phyloP scores from a whole-genome alignment of 2,113 vertebrate species.

The Aspiorhynchus laticeps region DNA sequence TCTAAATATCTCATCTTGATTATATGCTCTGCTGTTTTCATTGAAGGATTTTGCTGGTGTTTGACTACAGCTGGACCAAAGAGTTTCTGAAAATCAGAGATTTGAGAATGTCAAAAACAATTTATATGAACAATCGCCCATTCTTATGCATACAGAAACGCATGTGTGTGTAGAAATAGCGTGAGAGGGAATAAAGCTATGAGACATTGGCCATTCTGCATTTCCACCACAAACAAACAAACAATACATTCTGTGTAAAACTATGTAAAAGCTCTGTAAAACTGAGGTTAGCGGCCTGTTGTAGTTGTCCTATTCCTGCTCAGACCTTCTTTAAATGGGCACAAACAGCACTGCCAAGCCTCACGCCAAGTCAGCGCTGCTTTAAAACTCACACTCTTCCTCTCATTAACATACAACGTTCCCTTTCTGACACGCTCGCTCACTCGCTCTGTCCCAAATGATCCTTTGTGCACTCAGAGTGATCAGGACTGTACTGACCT shows the following conservation, averaged over 20 bases:
- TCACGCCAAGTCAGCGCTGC: background rate
- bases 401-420: conserved; percentile 1
- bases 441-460: background rate
- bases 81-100: background rate
- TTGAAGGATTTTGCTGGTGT: background rate
- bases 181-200: background rate
- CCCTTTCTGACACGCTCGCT: conserved; percentile 5
- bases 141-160: background rate
- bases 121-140: background rate
- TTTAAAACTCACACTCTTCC: background rate
- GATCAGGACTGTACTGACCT: too few relatives aligned
- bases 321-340: background rate
- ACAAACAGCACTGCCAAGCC: conserved; percentile 16
- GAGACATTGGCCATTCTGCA: background rate
- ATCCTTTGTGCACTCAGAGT: background rate
- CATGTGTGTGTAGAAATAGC: background rate
- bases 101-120: background rate
- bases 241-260: conserved; percentile 12
- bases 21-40: background rate
- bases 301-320: background rate
- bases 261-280: background rate
- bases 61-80: background rate
- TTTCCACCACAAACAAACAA: conserved; percentile 37
- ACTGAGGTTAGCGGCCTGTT: background rate
- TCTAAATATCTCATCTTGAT: background rate